Evolutionary conservation across 2,113 vertebrate genomes (phyloP), one percentile per base, ranked within the genome.

Genomic region (Dipodomys ordii): DNA sequence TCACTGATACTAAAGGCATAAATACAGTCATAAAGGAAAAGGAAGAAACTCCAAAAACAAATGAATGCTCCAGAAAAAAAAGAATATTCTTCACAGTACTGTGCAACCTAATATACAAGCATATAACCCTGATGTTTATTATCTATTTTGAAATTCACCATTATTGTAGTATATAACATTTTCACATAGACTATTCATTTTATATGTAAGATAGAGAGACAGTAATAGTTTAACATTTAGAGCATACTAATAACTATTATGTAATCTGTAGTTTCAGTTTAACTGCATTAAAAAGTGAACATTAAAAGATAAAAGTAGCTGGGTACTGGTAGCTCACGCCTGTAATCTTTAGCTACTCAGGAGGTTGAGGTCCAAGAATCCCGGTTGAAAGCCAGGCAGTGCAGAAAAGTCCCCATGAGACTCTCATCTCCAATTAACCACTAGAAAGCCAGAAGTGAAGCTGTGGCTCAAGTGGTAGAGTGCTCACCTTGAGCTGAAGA

Each of bases 271-370:
- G 83, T 23, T 82, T 80, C 88, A 49, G 16, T 86, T 93, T 95
- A 96, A 97, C 30, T 93, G 39, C 85, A 76, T 62, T 30, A 95
- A 97, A 94, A 88, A 68, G 46, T 74, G 73, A 95, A 87, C 71
- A 94, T 85, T 96, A 97, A 81, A 64, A 88, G 94, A 97, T 64
- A 95, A 95, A 72, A 84, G 32, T 12, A 19, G 39, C 39, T 39
- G 39, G 39, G 39, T 39, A 39, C 5, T 39, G 39, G 39, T 39
- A 39, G 39, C 39, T 39, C 39, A 39, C 5, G 5, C 39, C 39
- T 39, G 39, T 39, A 39, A 39, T 39, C 39, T 39, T 39, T 39
- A 39, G 39, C 39, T 39, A 39, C 39, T 39, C 39, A 39, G 39
- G 39, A 39, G 39, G 39, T 39, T 39, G 39, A 39, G 39, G 39